Conservation (phyloP, 1,140 invertebrate species). For the Diprion similis region DNA sequence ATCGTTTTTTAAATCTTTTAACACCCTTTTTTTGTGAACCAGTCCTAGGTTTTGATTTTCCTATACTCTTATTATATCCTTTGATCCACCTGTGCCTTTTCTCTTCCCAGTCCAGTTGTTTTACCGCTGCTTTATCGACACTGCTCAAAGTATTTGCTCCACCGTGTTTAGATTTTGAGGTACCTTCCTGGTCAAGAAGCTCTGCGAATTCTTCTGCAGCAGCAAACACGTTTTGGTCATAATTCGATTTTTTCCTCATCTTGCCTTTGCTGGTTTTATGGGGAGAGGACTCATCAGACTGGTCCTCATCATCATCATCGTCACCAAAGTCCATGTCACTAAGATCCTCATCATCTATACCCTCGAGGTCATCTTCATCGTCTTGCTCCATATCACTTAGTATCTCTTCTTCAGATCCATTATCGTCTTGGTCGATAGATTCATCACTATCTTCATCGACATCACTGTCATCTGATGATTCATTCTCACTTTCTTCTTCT, state of each 20-base stretch:
- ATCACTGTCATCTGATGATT: conserved; percentile 36
- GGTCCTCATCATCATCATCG: conserved; percentile 28
- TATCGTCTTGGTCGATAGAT: conserved; percentile 43
- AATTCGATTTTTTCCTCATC: conserved; percentile 19
- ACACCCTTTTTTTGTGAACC: not conserved
- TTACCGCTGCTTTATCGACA: conserved; percentile 69
- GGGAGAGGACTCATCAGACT: not conserved
- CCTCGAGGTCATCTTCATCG: conserved; percentile 31
- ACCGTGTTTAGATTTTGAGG: conserved; percentile 66
- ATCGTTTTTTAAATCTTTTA: conserved; percentile 8
- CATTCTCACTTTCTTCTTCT: conserved; percentile 42
- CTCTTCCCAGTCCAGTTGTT: conserved; percentile 74
- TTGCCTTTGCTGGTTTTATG: conserved; percentile 15
- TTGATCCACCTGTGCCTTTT: conserved; percentile 55
- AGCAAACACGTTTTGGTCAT: conserved; percentile 64
- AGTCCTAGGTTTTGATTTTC: not conserved
- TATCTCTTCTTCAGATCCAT: conserved; percentile 10
- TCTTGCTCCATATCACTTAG: not conserved
- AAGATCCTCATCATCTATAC: conserved; percentile 36
- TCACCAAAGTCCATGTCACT: conserved; percentile 43
- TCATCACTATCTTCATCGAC: conserved; percentile 49
- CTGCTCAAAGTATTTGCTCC: conserved; percentile 69
- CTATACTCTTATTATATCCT: conserved; percentile 23
- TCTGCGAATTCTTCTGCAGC: conserved; percentile 78
- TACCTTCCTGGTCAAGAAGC: conserved; percentile 72